These are phyloP conservation scores for Myxocyprinus asiaticus DNA, from an alignment of 2,113 vertebrate genomes.

Conservation along the genomic window DNA sequence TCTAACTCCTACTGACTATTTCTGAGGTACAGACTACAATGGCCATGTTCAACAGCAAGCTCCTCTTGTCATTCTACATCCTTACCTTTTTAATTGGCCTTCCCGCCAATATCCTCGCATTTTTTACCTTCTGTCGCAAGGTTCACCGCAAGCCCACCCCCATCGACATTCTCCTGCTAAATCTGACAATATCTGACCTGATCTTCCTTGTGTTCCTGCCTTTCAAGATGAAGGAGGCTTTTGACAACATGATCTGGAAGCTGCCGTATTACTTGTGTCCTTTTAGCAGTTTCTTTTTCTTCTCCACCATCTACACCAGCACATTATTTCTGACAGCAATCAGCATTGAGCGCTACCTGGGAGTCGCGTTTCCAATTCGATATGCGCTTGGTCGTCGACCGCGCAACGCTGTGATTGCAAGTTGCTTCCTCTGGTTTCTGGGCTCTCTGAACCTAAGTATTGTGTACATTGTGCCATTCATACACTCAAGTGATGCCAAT, in stretches of 20 bases:
- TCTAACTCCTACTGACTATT: conserved; percentile 19
- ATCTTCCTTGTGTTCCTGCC: conserved; percentile 83
- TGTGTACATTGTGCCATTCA: conserved; percentile 75
- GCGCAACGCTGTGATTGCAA: conserved; percentile 64
- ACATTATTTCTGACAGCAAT: conserved; percentile 83
- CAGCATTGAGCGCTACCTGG: conserved; percentile 84
- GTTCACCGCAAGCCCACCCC: conserved; percentile 69
- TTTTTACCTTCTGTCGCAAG: conserved; percentile 76
- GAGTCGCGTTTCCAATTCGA: conserved; percentile 80
- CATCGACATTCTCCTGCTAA: conserved; percentile 83
- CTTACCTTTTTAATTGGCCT: conserved; percentile 81
- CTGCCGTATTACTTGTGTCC: conserved; percentile 75
- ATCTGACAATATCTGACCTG: conserved; percentile 85
- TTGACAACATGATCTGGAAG: conserved; percentile 69
- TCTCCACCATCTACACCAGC: conserved; percentile 88
- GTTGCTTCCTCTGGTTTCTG: conserved; percentile 76
- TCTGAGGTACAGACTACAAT: conserved; percentile 21
- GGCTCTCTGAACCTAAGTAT: conserved; percentile 79
- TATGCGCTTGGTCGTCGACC: conserved; percentile 76
- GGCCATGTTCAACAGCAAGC: conserved; percentile 46
- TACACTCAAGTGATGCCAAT: not conserved
- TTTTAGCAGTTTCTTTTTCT: conserved; percentile 79
- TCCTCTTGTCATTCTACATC: conserved; percentile 75
- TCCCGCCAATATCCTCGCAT: conserved; percentile 81
- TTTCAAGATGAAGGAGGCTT: conserved; percentile 81